Base-by-base conservation (phyloP, 64 coral and sea anemone species). In the Montipora cactus region DNA sequence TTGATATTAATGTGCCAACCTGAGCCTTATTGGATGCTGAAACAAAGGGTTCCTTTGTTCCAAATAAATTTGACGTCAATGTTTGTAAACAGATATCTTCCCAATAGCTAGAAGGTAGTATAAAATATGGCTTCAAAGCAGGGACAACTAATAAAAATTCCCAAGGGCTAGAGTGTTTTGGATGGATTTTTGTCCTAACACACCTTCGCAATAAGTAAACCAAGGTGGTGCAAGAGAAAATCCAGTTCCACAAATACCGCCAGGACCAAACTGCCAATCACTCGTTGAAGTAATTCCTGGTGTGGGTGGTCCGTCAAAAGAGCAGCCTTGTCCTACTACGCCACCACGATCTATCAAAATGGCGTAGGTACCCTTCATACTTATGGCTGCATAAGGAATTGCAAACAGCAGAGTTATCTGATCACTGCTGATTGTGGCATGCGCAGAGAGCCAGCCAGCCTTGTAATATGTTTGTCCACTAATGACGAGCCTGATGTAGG, bases 271-370 rank as follows among this genome's bases (percentile, higher is more conserved):
- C 8, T 47, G 4, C 81, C 81, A 84, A 5, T 46, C 25, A 19
- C 81, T 84, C 25, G 16, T 4, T 8, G 58, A 67, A 18, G 37
- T 46, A 15, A 84, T 22, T 12, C 81, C 81, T 46, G 81, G 81
- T 47, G 81, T 84, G 0, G 58, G 58, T 47, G 81, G 58, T 47
- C 81, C 81, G 7, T 47, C 81, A 67, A 19, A 84, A 5, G 81
- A 68, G 44, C 81, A 84, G 9, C 81, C 81, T n/a, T 84, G 58
- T 44, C 81, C 81, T 45, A 84, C 59, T 6, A 84, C 81, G 47
- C 37, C 81, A 47, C 81, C 81, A 4, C 16, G 25, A 67, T 84
- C 81, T 5, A 84, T 84, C 44, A 84, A 67, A 10, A 84, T 84
- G 5, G 81, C 81, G 58, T 84, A 84, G 18, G 59, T 62, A 7